phyloP scores from a whole-genome alignment of 2,797 vertebrate species.

The Darevskia mixta region DNA sequence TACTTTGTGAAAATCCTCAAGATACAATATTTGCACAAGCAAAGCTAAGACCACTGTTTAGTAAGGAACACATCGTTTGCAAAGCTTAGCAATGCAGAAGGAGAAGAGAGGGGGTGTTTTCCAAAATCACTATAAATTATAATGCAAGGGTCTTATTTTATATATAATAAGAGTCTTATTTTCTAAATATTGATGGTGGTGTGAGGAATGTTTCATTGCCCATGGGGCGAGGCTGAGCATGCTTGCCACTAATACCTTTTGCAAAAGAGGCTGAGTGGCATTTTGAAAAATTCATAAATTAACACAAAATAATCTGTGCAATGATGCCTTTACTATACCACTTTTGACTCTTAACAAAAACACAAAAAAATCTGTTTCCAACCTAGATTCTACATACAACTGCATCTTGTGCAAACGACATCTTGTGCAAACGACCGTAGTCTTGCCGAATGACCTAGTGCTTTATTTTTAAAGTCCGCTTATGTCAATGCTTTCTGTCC shows the following conservation, averaged over 20 bases:
- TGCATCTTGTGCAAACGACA: conserved; percentile 20
- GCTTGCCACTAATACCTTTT: background rate
- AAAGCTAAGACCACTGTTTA: background rate
- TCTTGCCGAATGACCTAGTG: conserved; percentile 76
- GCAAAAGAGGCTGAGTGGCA: background rate
- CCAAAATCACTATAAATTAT: background rate
- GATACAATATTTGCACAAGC: background rate
- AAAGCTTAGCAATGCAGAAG: background rate
- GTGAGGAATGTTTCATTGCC: background rate
- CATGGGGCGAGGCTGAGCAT: too few relatives aligned
- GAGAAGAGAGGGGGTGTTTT: background rate
- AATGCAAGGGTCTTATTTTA: background rate
- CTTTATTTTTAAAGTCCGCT: conserved; percentile 87
- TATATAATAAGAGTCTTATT: background rate
- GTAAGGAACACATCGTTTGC: background rate
- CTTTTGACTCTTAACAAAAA: background rate
- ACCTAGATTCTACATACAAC: conserved; percentile 12
- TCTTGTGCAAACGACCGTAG: conserved; percentile 45
- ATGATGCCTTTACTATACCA: background rate
- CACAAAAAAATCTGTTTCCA: background rate
- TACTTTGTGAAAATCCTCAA: conserved; percentile 44
- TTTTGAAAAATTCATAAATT: background rate
- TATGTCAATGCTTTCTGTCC: conserved; percentile 87
- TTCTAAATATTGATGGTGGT: background rate
- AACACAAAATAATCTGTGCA: background rate